Percentiles rank a stretch among this genome's conserved stretches.
These are phyloP conservation scores for Drosophila funebris DNA, from an alignment of 1,140 invertebrate genomes.

Conservation along the genomic window DNA sequence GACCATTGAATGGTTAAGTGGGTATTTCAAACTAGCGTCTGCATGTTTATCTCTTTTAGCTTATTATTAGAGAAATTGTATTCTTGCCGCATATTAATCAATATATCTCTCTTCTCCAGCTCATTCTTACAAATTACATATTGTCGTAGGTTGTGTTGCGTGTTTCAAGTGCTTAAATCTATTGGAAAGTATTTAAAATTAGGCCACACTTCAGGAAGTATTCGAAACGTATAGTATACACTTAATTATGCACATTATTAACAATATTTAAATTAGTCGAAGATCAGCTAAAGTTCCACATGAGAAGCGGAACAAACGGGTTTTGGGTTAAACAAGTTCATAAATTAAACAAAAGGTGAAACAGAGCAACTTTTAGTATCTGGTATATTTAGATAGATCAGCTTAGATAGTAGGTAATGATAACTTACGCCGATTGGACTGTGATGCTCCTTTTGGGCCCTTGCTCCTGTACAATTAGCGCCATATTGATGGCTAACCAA, in stretches of 20 bases:
- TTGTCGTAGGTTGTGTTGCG: neutral
- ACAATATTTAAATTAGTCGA: neutral
- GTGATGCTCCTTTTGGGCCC: conserved; percentile 66
- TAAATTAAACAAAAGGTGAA: neutral
- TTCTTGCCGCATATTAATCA: neutral
- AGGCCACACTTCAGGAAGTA: conserved; percentile 13
- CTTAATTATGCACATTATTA: neutral
- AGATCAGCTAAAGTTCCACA: neutral
- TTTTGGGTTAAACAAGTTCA: neutral
- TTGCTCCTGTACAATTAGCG: conserved; percentile 78
- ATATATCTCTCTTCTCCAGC: neutral
- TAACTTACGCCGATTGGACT: conserved; percentile 82
- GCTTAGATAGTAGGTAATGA: neutral
- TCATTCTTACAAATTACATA: neutral
- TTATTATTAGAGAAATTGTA: neutral
- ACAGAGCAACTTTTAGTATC: neutral
- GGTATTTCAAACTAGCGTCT: no score
- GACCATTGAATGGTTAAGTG: no score
- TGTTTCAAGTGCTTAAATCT: neutral
- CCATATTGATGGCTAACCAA: conserved; percentile 82
- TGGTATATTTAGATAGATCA: neutral
- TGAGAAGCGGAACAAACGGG: neutral
- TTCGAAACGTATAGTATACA: neutral
- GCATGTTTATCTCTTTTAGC: no score
- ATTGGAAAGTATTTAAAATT: neutral